Evolutionary conservation across 2,888 invertebrate species (phyloP).

Genomic region (Chymomyza procnemis): DNA sequence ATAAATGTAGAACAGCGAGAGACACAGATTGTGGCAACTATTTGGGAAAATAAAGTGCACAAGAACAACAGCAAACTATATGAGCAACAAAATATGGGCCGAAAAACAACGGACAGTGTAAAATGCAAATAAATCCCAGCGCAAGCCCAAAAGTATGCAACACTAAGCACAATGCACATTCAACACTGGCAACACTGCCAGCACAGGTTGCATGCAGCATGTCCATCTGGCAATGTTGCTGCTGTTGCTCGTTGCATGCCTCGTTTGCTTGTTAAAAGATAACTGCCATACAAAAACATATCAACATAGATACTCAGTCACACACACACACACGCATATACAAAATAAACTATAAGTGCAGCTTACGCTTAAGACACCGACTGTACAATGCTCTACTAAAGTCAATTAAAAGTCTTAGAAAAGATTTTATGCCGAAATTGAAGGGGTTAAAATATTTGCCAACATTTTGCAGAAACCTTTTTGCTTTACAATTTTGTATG

Average conservation of each 20-base stretch:
- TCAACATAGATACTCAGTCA: neutral
- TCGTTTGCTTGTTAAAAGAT: conserved; percentile 62
- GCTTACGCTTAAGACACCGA: no score
- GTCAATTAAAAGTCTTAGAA: no score
- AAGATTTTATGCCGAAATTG: no score
- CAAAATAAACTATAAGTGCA: conserved; percentile 34
- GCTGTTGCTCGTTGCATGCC: conserved; percentile 39
- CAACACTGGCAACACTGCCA: conserved; percentile 38
- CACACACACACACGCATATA: conserved; percentile 31
- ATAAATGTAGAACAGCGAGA: neutral
- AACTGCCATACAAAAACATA: conserved; percentile 27
- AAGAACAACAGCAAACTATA: conserved; percentile 8
- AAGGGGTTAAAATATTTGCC: no score
- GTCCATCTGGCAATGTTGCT: conserved; percentile 34
- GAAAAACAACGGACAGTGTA: conserved; percentile 33
- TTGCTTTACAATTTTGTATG: no score
- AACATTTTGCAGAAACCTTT: no score
- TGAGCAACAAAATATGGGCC: neutral
- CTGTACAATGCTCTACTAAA: no score
- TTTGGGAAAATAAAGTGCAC: conserved; percentile 57
- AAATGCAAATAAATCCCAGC: conserved; percentile 68
- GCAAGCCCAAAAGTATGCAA: conserved; percentile 53
- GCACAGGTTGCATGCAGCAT: conserved; percentile 46
- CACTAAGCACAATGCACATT: conserved; percentile 45
- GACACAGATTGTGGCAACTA: conserved; percentile 67